These are phyloP conservation scores for Helostoma temminkii DNA, from an alignment of 2,797 vertebrate species.

Conservation along the genomic window DNA sequence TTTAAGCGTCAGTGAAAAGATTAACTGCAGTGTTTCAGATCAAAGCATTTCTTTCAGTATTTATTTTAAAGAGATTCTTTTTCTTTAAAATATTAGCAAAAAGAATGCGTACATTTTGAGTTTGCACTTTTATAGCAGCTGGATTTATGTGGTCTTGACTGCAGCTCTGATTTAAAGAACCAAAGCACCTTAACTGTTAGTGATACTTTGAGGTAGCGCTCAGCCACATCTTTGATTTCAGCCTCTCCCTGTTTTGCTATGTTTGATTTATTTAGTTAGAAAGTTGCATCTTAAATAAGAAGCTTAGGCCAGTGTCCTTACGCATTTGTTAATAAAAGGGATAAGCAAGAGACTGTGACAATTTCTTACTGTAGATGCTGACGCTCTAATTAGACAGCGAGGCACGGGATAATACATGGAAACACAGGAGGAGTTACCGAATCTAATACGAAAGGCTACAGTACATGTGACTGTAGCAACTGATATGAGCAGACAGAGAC, in stretches of 20 bases:
- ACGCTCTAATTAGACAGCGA: constrained; percentile 74
- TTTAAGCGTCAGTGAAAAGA: constrained; percentile 48
- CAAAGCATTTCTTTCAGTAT: constrained; percentile 49
- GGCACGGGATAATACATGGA: constrained; percentile 60
- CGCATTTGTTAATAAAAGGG: constrained; percentile 69
- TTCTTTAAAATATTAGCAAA: constrained; percentile 46
- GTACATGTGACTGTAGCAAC: constrained; percentile 55
- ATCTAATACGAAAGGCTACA: constrained; percentile 59
- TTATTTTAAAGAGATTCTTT: constrained; percentile 41
- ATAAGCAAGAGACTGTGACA: constrained; percentile 68
- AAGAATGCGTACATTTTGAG: constrained; percentile 10
- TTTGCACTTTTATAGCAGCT: constrained; percentile 12
- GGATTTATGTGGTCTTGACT: constrained; percentile 13
- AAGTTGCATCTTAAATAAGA: constrained; percentile 65
- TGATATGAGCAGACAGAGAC: constrained; percentile 47
- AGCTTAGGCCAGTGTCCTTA: constrained; percentile 49
- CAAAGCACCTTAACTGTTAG: constrained; percentile 13
- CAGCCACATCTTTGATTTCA: constrained; percentile 18
- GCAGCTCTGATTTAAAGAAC: constrained; percentile 21
- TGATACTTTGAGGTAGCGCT: neutral
- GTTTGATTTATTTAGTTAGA: constrained; percentile 66
- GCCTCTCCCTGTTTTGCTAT: constrained; percentile 26
- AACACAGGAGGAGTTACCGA: constrained; percentile 55
- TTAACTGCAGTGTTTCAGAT: constrained; percentile 59
- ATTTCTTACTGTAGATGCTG: constrained; percentile 54